Percentiles rank a stretch among this genome's conserved stretches.
Conservation (phyloP, 2,113 vertebrate genomes). For the Sminthopsis crassicaudata region DNA sequence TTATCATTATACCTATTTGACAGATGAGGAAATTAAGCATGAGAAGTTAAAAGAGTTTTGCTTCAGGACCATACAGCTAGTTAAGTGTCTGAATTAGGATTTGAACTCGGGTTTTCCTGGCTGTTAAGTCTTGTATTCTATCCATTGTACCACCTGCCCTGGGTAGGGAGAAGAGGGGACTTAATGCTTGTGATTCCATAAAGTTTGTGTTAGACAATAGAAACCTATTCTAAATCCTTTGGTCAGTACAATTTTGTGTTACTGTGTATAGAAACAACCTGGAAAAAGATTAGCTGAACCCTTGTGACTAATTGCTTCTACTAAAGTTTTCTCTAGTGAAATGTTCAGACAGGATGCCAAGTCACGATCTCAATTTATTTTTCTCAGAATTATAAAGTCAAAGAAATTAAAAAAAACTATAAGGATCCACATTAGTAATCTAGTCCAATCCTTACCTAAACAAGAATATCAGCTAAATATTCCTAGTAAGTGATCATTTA, state of each 20-base stretch:
- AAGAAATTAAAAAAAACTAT: not conserved
- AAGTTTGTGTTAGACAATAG: not conserved
- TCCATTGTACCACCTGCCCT: not conserved
- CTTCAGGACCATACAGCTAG: not conserved
- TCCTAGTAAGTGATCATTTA: not conserved
- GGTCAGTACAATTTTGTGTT: not conserved
- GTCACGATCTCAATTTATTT: not conserved
- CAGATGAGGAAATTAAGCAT: not conserved
- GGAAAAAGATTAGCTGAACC: not conserved
- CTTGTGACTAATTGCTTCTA: not conserved
- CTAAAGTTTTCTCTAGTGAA: not conserved
- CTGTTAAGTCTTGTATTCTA: not conserved
- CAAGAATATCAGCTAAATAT: not conserved
- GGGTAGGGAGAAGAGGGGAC: not conserved
- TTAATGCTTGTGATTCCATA: not conserved
- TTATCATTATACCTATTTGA: not conserved
- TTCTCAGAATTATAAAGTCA: not conserved
- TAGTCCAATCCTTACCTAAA: not conserved
- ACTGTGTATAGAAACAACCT: not conserved
- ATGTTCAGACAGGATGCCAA: not conserved
- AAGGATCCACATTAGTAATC: not conserved
- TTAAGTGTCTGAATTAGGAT: not conserved
- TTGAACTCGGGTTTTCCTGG: not conserved
- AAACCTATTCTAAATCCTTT: not conserved
- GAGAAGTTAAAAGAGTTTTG: not conserved